Evolutionary conservation across 2,113 vertebrate genomes (phyloP), one percentile per base, ranked within the genome.

Genomic region (Oplegnathus fasciatus): DNA sequence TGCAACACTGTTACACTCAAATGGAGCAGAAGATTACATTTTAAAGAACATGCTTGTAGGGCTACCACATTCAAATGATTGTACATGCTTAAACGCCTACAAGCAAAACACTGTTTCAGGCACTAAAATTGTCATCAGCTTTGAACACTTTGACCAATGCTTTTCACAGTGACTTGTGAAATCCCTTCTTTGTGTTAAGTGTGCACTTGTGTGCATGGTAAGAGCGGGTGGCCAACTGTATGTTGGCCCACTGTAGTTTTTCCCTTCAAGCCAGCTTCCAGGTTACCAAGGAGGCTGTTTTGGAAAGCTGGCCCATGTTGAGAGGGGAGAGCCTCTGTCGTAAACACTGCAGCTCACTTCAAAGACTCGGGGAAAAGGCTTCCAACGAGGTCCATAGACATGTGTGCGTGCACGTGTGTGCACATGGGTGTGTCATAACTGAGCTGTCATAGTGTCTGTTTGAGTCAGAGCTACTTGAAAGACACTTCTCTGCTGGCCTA

Each of bases 241-340:
- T 65, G 17, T 68, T 74, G 69, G 71, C 77, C 54, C 26, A 15
- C 37, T 74, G 75, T 9, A n/a, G n/a, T 62, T 65, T 85, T 86
- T 81, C 81, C 83, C 79, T 64, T 64, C 8, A 9, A 78, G 81
- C 68, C 64, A 78, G 84, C 81, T 74, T 90, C 90, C 87, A 91
- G 82, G 91, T 95, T 95, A 84, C 94, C 88, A 92, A 65, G 89
- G 91, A 93, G 89, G 86, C 87, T 93, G 91, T 95, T 95, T 91
- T 94, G 94, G 94, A 95, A 95, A 95, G 82, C 92, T 94, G 94
- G 93, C 92, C 73, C 81, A 32, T 64, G 88, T 93, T 92, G 62
- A 88, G 86, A 93, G 84, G 54, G 78, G 83, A 84, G 84, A 87
- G 82, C 26, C 75, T 89, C 57, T 85, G 80, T 92, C 82, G 34